Base-by-base conservation (phyloP, 1,140 invertebrate species). In the Thalassaphorura encarpata region DNA sequence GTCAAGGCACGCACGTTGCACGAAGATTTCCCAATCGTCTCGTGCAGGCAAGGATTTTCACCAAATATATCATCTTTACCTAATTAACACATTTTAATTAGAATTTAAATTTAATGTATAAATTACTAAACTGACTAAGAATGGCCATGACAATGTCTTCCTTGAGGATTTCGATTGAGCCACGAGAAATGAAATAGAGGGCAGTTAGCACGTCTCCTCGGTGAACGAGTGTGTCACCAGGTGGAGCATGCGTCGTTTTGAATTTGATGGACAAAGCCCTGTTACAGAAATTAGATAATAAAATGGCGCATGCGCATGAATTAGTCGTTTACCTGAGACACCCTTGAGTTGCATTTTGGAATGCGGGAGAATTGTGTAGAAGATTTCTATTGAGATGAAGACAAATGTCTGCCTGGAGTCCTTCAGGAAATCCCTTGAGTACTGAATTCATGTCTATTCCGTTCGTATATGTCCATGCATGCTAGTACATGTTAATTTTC, bases 51-150 rank as follows among this genome's bases (percentile, higher is more conserved):
- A 3, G 95, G 91, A 76, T 97, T 97, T 71, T 98, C 95, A 6
- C 95, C 95, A 72, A 98, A 98, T 67, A 97, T 93, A 72, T 99
- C 95, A 69, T 94, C 92, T 75, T 97, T 97, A 42, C 89, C 89
- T 90, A 71, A 6, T 71, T 68, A 39, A n/a, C 33, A 47, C 18
- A 47, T 4, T 33, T 3, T 4, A 23, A 29, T 4, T 21, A 28
- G 11, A 29, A 31, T 3, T 33, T 0, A 29, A 33, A 19, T 16
- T 19, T 11, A 23, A 24, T 18, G 26, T 8, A n/a, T n/a, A n/a
- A n/a, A n/a, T n/a, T n/a, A n/a, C 27, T 23, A n/a, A 15, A 24
- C 75, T 76, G 76, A 89, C 93, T 90, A 71, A 98, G 76, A 67
- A 98, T 97, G 43, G 94, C 92, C 83, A 97, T 93, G 42, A 97